Evolutionary conservation across 2,888 invertebrate species (phyloP).

Genomic region (Yponomeuta plumbellus): DNA sequence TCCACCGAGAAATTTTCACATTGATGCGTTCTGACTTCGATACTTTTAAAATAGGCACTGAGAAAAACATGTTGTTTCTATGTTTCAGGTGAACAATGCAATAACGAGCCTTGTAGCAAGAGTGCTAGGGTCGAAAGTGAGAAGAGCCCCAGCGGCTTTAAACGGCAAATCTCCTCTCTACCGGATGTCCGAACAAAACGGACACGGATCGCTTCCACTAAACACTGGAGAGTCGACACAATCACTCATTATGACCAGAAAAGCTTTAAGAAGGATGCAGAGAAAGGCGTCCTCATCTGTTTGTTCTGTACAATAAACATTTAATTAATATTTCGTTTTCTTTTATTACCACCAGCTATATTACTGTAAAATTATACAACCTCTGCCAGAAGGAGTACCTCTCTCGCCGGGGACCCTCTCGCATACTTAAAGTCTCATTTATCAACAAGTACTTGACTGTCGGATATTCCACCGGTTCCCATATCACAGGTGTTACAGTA

Average conservation of each 20-base stretch:
- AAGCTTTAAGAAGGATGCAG: constrained; percentile 52
- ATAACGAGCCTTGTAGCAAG: constrained; percentile 80
- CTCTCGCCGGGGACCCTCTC: constrained; percentile 17
- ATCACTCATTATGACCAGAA: constrained; percentile 62
- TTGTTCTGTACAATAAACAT: constrained; percentile 37
- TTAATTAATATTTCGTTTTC: background rate
- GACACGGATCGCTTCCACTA: constrained; percentile 24
- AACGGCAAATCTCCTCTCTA: constrained; percentile 34
- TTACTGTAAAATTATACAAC: constrained; percentile 11
- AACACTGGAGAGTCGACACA: constrained; percentile 34
- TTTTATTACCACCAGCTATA: background rate
- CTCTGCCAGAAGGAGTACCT: constrained; percentile 21
- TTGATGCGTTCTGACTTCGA: too few relatives aligned
- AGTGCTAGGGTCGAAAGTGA: constrained; percentile 43
- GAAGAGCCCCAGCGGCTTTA: constrained; percentile 30
- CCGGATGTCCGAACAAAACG: constrained; percentile 27
- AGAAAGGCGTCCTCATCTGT: constrained; percentile 66
- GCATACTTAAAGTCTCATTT: constrained; percentile 14
- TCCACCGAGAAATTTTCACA: too few relatives aligned
- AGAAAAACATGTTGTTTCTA: background rate
- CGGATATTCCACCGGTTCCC: constrained; percentile 17
- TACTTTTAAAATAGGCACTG: too few relatives aligned
- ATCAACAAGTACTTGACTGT: constrained; percentile 19
- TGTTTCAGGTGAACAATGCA: constrained; percentile 74
- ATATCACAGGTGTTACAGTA: constrained; percentile 16